Evolutionary conservation across 2,888 invertebrate species (phyloP).

Genomic region (Metalampra italica): DNA sequence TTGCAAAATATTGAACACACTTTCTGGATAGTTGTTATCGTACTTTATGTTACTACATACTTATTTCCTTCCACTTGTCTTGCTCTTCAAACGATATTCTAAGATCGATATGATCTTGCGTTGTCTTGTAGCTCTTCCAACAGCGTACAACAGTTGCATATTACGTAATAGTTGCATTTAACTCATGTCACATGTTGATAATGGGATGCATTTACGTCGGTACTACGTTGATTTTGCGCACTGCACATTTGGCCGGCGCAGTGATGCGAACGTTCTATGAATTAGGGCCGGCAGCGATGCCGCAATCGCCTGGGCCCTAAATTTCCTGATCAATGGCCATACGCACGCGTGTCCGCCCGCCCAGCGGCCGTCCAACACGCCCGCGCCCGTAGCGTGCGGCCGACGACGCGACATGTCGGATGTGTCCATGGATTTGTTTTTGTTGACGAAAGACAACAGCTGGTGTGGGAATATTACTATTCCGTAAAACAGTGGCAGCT

Average conservation of each 20-base stretch:
- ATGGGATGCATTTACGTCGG: conserved; percentile 42
- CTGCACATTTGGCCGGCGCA: conserved; percentile 54
- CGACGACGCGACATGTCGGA: background rate
- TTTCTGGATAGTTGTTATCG: too few species aligned
- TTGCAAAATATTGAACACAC: conserved; percentile 4
- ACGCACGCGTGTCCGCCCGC: conserved; percentile 20
- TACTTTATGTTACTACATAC: too few species aligned
- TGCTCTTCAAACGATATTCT: too few species aligned
- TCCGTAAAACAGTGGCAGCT: background rate
- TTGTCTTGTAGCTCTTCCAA: background rate
- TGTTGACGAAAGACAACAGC: too few species aligned
- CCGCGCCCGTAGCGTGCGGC: conserved; percentile 4
- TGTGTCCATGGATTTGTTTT: too few species aligned
- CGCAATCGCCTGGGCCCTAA: conserved; percentile 45
- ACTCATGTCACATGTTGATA: conserved; percentile 38
- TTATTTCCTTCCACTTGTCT: too few species aligned
- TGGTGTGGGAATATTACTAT: too few species aligned
- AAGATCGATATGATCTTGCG: too few species aligned
- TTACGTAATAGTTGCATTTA: conserved; percentile 22
- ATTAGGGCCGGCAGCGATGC: conserved; percentile 45
- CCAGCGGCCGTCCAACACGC: conserved; percentile 13
- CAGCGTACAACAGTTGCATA: background rate
- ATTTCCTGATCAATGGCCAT: conserved; percentile 31
- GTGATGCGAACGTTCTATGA: conserved; percentile 34
- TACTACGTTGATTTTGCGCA: conserved; percentile 55